These are phyloP conservation scores for Labia minor DNA, from an alignment of 2,888 invertebrate genomes.

Conservation along the genomic window DNA sequence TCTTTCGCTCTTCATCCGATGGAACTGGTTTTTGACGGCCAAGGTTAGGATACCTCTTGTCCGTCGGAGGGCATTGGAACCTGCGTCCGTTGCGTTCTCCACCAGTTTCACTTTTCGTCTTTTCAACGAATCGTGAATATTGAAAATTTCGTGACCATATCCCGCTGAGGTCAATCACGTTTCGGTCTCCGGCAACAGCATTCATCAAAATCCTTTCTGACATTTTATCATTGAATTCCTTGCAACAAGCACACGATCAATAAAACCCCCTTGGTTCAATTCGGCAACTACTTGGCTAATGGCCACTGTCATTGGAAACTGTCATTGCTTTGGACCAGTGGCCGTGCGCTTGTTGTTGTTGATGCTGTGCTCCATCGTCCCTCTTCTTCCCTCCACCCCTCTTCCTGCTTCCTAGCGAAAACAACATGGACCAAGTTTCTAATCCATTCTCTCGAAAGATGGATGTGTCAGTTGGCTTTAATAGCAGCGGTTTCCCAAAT, in stretches of 20 bases:
- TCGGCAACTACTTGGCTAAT: background rate
- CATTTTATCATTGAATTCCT: background rate
- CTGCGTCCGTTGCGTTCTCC: background rate
- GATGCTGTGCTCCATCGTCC: too few species aligned
- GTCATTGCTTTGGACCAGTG: background rate
- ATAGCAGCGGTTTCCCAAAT: too few species aligned
- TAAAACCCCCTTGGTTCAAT: background rate
- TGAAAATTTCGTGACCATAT: background rate
- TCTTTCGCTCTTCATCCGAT: constrained; percentile 15
- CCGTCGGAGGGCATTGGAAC: background rate
- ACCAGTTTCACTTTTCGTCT: background rate
- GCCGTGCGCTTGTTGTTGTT: too few species aligned
- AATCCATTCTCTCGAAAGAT: too few species aligned
- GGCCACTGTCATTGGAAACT: constrained; percentile 1
- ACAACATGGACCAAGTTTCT: too few species aligned
- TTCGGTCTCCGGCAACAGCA: background rate
- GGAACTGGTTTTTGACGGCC: background rate
- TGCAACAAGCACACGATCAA: constrained; percentile 8
- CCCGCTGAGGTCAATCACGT: background rate
- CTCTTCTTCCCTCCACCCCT: too few species aligned
- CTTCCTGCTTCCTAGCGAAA: too few species aligned
- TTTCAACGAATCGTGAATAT: background rate
- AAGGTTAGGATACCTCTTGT: background rate
- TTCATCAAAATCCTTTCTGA: background rate
- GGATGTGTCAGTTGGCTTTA: too few species aligned